Evolutionary conservation across 2,113 vertebrate species (phyloP), one percentile per base, ranked within the genome.

Genomic region (Mustela nigripes): DNA sequence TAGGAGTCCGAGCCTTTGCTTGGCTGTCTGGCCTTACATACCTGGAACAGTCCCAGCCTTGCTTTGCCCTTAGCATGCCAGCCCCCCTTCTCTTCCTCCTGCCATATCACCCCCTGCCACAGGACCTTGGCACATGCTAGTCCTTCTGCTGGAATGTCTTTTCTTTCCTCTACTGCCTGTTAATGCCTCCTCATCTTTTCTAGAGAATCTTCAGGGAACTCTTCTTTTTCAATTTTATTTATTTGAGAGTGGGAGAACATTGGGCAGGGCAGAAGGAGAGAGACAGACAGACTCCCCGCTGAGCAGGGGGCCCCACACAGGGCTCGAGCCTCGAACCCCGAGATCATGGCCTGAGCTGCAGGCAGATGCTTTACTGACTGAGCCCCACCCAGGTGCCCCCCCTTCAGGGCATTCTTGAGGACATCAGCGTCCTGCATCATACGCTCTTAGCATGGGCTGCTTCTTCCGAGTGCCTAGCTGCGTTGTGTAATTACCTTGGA

Each of bases 61-160:
- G 0, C 24, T 65, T 80, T 36, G 22, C 2, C 36, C 7, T 15
- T 50, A 63, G 14, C 60, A 56, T 5, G 12, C 36, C 45, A 36
- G 45, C 56, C 31, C 33, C 31, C 16, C n/a, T 74, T 24, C 19
- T 69, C 65, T 33, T 89, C 74, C 74, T 89, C 11, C 31, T 53
- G 21, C 26, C 9, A 53, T 8, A 82, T 39, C 21, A 14, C 31
- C 22, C 36, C 56, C 65, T 53, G 26, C 50, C 91, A 31, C 82
- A 60, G 95, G 85, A 10, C 83, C 39, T 95, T 97, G 92, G 69
- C 42, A 95, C 69, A n/a, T 15, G 19, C 21, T n/a, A 9, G 39
- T 19, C 18, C 69, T 11, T 0, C 36, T 62, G 5, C 15, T 60
- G 50, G 14, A 7, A 42, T 31, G 14, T 18, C 36, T 39, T 84